Evolutionary conservation across 2,888 invertebrate species (phyloP).

Genomic region (Hypomecis atomaria): DNA sequence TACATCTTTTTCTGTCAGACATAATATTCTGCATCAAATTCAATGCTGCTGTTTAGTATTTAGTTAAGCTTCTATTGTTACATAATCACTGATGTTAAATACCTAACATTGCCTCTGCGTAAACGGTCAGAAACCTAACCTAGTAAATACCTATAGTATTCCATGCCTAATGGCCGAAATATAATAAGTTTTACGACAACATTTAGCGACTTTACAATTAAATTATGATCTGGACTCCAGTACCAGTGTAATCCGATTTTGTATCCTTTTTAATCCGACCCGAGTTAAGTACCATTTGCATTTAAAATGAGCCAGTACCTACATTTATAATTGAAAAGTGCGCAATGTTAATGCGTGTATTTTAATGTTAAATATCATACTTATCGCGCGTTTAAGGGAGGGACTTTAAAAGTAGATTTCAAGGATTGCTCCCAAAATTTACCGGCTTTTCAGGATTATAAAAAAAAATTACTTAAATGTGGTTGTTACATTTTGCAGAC

Average conservation of each 20-base stretch:
- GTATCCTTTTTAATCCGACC: slow-evolving; percentile 60
- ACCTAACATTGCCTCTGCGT: too few species aligned
- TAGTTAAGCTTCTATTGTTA: too few species aligned
- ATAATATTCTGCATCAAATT: too few species aligned
- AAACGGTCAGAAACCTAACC: background rate
- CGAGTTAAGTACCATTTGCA: slow-evolving; percentile 31
- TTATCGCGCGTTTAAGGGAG: slow-evolving; percentile 12
- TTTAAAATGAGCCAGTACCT: slow-evolving; percentile 28
- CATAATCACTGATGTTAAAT: too few species aligned
- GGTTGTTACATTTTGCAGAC: too few species aligned
- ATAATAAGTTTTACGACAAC: slow-evolving; percentile 39
- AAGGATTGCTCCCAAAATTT: background rate
- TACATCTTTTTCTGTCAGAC: too few species aligned
- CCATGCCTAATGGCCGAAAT: slow-evolving; percentile 21
- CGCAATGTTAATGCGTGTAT: slow-evolving; percentile 22
- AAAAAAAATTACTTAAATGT: too few species aligned
- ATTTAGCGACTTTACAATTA: slow-evolving; percentile 51
- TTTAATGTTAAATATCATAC: slow-evolving; percentile 23
- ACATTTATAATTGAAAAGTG: slow-evolving; percentile 32
- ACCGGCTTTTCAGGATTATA: too few species aligned
- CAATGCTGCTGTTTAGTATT: too few species aligned
- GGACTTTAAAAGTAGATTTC: slow-evolving; percentile 4
- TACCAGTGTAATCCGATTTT: slow-evolving; percentile 44
- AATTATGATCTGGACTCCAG: slow-evolving; percentile 28
- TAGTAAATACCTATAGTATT: too few species aligned